Evolutionary conservation across 2,888 invertebrate species (phyloP).

Genomic region (Halocaridina rubra): DNA sequence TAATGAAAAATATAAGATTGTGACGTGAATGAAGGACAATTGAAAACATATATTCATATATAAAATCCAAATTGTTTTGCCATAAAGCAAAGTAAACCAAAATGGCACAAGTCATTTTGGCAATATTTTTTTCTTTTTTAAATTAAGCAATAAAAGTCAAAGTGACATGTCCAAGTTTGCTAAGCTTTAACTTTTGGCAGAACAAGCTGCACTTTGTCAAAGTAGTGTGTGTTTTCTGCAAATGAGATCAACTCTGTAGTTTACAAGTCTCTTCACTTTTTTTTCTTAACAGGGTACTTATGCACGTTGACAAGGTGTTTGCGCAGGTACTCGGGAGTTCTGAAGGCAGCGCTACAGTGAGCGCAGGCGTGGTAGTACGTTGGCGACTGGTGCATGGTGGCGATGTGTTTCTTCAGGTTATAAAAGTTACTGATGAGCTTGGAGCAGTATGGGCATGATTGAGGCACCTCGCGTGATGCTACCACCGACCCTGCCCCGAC

Average conservation of each 20-base stretch:
- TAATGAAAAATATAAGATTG: no score
- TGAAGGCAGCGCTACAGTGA: slow-evolving; percentile 66
- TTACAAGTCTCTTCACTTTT: slow-evolving; percentile 46
- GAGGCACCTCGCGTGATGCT: slow-evolving; percentile 65
- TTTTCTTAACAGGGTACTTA: slow-evolving; percentile 67
- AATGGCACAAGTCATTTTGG: no score
- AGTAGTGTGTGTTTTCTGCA: background rate
- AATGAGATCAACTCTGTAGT: slow-evolving; percentile 30
- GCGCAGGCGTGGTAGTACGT: slow-evolving; percentile 66
- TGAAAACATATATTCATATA: no score
- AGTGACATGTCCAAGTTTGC: no score
- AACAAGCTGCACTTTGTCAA: background rate
- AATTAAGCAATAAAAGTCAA: no score
- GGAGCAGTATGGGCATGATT: slow-evolving; percentile 67
- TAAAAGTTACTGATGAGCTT: slow-evolving; percentile 67
- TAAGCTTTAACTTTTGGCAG: no score
- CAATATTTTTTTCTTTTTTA: no score
- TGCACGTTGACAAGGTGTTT: slow-evolving; percentile 67
- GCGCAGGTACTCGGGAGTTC: slow-evolving; percentile 67
- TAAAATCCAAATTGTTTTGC: no score
- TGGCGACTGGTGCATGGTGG: slow-evolving; percentile 67
- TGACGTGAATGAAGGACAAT: background rate
- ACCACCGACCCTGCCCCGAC: slow-evolving; percentile 48
- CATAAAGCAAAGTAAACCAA: no score
- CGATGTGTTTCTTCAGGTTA: slow-evolving; percentile 67